Conservation (phyloP, 2,888 invertebrate genomes). For the Drosophila formosana region DNA sequence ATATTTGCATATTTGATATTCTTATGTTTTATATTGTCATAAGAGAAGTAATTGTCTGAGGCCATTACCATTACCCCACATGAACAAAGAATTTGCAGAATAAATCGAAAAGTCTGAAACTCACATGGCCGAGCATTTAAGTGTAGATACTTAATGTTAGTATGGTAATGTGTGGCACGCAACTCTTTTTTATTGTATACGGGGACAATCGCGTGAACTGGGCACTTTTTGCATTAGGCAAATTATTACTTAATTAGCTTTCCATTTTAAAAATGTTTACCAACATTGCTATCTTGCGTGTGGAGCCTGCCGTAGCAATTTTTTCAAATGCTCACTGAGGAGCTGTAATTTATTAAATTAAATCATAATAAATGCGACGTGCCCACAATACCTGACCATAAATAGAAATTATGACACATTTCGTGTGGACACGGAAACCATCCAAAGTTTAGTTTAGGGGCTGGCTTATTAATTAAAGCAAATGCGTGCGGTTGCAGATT, state of each 20-base stretch:
- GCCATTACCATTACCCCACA: conserved; percentile 48
- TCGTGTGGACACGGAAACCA: conserved; percentile 70
- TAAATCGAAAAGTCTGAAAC: background rate
- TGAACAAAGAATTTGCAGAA: background rate
- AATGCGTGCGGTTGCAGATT: conserved; percentile 72
- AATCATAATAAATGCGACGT: conserved; percentile 71
- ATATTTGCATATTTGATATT: no score
- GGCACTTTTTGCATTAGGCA: conserved; percentile 39
- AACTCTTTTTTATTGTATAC: conserved; percentile 27
- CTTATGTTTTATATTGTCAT: background rate
- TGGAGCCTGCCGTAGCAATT: conserved; percentile 44
- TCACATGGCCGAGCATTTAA: background rate
- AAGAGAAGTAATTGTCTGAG: conserved; percentile 38
- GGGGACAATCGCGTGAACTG: conserved; percentile 32
- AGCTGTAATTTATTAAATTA: conserved; percentile 76
- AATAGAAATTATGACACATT: conserved; percentile 79
- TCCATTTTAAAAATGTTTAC: conserved; percentile 59
- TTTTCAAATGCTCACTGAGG: conserved; percentile 61
- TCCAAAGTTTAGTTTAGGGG: conserved; percentile 50
- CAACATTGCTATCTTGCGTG: conserved; percentile 34
- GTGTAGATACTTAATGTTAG: background rate
- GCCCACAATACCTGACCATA: conserved; percentile 63
- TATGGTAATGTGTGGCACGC: conserved; percentile 27
- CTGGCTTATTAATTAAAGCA: conserved; percentile 73
- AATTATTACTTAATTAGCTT: conserved; percentile 74